phyloP scores from a whole-genome alignment of 2,113 vertebrate species.

The Larimichthys crocea region DNA sequence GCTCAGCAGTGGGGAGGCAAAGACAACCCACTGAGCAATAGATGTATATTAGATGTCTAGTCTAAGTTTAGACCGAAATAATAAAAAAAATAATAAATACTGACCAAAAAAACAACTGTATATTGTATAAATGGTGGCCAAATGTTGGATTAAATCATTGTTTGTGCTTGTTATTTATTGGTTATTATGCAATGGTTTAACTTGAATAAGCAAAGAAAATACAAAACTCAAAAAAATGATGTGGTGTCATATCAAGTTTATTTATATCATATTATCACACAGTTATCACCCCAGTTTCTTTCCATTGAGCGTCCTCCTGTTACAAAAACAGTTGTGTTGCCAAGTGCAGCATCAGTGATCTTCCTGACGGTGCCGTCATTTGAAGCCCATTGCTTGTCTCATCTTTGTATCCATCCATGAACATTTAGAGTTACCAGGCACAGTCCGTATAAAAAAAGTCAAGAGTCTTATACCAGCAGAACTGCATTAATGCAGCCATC shows the following conservation, averaged over 20 bases:
- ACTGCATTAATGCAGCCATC: constrained; percentile 98
- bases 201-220: background rate
- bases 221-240: background rate
- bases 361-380: background rate
- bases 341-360: background rate
- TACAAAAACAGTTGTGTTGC: constrained; percentile 18
- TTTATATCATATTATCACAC: constrained; percentile 53
- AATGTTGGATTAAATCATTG: too few species aligned
- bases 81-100: too few species aligned
- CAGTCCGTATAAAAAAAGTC: constrained; percentile 44
- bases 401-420: constrained; percentile 3
- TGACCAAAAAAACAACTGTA: too few species aligned
- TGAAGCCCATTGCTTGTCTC: background rate
- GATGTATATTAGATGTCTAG: too few species aligned
- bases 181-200: too few species aligned
- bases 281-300: background rate
- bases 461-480: constrained; percentile 87
- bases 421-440: constrained; percentile 41
- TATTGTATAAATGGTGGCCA: too few species aligned
- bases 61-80: too few species aligned
- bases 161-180: too few species aligned
- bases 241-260: constrained; percentile 56
- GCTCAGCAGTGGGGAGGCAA: background rate
- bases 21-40: too few species aligned
- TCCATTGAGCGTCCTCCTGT: constrained; percentile 18